These are phyloP conservation scores for Cyanoramphus novaezelandiae DNA, from an alignment of 2,113 vertebrate species.

Conservation along the genomic window DNA sequence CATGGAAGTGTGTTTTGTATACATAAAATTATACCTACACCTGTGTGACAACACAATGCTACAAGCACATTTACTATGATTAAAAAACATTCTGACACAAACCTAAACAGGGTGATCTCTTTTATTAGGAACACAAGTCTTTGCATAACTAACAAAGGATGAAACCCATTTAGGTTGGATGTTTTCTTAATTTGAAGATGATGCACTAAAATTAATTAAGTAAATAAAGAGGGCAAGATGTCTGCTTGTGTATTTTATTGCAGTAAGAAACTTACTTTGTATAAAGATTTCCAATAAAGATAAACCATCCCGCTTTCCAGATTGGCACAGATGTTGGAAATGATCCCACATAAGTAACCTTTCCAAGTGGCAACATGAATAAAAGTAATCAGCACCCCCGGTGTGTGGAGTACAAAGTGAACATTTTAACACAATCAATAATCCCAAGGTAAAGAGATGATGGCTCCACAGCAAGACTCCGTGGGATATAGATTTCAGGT, in stretches of 20 bases:
- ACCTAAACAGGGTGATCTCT: not conserved
- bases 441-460: constrained; percentile 34
- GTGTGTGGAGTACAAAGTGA: constrained; percentile 32
- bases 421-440: constrained; percentile 65
- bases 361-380: not conserved
- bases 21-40: not conserved
- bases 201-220: not conserved
- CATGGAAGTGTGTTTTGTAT: not conserved
- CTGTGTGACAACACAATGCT: not conserved
- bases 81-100: not conserved
- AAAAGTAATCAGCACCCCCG: constrained; percentile 14
- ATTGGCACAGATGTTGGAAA: constrained; percentile 7
- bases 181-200: not conserved
- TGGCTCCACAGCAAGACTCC: not conserved
- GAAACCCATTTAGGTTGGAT: not conserved
- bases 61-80: not conserved
- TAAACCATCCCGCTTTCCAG: constrained; percentile 2
- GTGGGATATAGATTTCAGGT: constrained; percentile 57
- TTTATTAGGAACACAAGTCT: not conserved
- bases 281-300: constrained; percentile 35
- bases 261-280: not conserved
- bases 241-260: not conserved
- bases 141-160: not conserved
- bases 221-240: not conserved
- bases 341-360: constrained; percentile 4